A percentile compares a stretch with the other conserved stretches of the same genome.
phyloP scores from a whole-genome alignment of 2,113 vertebrate genomes.

The Crotalus helleri region DNA sequence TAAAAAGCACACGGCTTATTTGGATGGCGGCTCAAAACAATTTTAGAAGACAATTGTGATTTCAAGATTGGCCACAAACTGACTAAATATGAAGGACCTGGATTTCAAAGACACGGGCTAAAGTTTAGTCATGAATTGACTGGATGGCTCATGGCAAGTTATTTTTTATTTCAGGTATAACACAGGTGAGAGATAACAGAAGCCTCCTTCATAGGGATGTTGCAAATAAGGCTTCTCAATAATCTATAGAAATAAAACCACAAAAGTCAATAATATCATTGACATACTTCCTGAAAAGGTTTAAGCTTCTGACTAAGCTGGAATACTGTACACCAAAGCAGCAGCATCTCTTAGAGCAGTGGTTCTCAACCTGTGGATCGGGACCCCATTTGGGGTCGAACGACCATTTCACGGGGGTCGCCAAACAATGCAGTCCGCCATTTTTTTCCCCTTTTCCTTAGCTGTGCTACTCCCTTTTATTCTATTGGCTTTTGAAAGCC shows the following conservation, averaged over 20 bases:
- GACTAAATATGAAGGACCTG: neutral
- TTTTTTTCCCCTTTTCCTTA: too few relatives aligned
- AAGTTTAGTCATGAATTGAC: neutral
- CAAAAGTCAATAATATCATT: neutral
- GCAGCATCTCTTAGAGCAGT: neutral
- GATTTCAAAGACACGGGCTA: neutral
- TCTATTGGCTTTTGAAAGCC: too few relatives aligned
- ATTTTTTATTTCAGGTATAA: neutral
- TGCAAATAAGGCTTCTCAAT: neutral
- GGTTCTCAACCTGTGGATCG: too few relatives aligned
- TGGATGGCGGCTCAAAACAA: neutral
- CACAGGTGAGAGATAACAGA: neutral
- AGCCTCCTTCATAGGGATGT: neutral
- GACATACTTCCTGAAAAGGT: neutral
- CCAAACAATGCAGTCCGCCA: too few relatives aligned
- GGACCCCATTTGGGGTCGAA: too few relatives aligned
- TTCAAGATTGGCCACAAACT: neutral
- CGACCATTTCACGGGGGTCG: too few relatives aligned
- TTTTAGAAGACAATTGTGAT: neutral
- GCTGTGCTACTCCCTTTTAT: too few relatives aligned
- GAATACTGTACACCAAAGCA: neutral
- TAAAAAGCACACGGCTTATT: neutral
- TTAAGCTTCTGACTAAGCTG: neutral
- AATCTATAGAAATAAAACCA: neutral
- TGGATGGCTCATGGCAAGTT: neutral